Base-by-base conservation (phyloP, 2,113 vertebrate genomes). In the Antechinus stuartii region DNA sequence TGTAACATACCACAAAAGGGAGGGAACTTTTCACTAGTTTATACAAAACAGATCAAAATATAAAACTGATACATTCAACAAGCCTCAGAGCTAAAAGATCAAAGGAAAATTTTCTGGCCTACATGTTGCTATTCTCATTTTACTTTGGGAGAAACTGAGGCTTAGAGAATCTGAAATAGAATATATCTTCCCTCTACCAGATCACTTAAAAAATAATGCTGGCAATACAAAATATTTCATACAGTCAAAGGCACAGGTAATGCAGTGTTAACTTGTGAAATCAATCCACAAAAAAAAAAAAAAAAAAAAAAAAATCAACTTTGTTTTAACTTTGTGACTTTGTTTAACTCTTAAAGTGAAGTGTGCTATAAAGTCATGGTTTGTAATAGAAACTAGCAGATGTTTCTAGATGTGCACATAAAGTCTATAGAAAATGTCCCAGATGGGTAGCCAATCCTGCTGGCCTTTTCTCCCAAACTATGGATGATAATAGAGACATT, bases 381-480 rank as follows among this genome's bases (percentile, higher is more conserved):
- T 95, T 92, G 93, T 30, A 93, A 47, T 47, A 90, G 90, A 94
- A 93, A 10, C n/a, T 14, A 96, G 89, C 92, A 26, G 54, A 91
- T 54, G 30, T 46, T 47, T 91, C 92, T 91, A 89, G 61, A 89
- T 61, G 50, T 52, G 94, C 92, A 96, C 19, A 53, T n/a, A 84
- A 30, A n/a, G 23, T 23, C 25, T 42, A 68, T 35, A 76, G 46
- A 35, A 76, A 54, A 25, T 22, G 14, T 22, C 47, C 92, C 92
- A 76, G 68, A 84, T 92, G 91, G 35, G 16, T 84, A 6, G 50
- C 42, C 54, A 47, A 53, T 1, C 35, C 68, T 84, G n/a, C 14
- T 90, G 46, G 56, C 16, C 54, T 35, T 55, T 27, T 25, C 11
- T 90, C n/a, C 90, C 56, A 57, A 56, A 96, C 46, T 61, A 96